Evolutionary conservation across 2,797 vertebrate species (phyloP), one percentile per base, ranked within the genome.

Genomic region (Rhinichthys osculus): DNA sequence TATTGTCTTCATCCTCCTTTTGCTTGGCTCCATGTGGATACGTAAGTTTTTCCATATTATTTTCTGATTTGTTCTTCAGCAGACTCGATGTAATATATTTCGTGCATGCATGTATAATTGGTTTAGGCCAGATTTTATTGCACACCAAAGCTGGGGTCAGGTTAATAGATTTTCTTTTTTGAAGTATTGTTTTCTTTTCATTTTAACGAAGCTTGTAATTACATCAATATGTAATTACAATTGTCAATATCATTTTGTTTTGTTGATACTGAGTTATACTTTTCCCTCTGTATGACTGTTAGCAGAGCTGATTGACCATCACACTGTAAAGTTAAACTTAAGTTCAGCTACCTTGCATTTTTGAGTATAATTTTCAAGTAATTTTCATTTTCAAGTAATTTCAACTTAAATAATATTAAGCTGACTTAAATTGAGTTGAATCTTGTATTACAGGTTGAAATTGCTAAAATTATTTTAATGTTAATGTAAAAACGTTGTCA

Each of bases 1-100:
- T 85, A 92, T 96, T 89, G 27, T 94, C 83, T 88, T 95, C 87
- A 91, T 96, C 87, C 88, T 94, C 87, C 76, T 95, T 88, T 92
- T 95, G 85, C 85, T 96, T 7, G 94, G 94, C 82, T 93, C 91
- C n/a, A 81, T 95, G 87, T 96, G 95, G 95, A 87, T 96, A 27
- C 73, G 95, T 96, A 91, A 96, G 95, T 96, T 70, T 69, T 40
- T 3, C 33, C 4, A 27, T 19, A 54, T 54, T 38, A 38, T 9
- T 38, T 50, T 4, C 7, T 6, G 38, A 17, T 33, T 3, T 19
- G 30, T 72, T 38, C 33, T 35, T 74, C 72, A n/a, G 38, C 84
- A 17, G 83, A 38, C 76, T 30, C 62, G 77, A 66, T 82, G 33
- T 71, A 59, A 47, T 38, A 42, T 78, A 62, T 27, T 71, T 62